Conservation (phyloP, 2,888 invertebrate genomes). For the Sepioteuthis lessoniana region DNA sequence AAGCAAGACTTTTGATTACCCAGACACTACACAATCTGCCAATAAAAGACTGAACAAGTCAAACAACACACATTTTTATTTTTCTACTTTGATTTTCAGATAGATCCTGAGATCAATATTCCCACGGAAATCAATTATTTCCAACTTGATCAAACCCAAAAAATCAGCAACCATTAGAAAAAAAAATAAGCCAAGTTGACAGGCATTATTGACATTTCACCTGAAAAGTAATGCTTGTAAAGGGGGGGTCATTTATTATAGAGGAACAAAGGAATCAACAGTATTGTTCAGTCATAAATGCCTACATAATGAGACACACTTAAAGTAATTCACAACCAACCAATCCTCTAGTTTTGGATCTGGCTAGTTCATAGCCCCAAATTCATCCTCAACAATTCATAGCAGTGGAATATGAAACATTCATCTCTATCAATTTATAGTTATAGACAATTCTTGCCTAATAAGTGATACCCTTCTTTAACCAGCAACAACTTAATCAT, state of each 20-base stretch:
- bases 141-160: neutral
- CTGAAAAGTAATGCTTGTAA: neutral
- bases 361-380: too few relatives aligned
- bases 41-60: neutral
- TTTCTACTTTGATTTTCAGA: neutral
- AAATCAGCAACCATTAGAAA: neutral
- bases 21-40: neutral
- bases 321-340: neutral
- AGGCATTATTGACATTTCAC: neutral
- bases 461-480: too few relatives aligned
- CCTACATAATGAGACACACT: neutral
- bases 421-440: too few relatives aligned
- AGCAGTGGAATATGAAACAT: too few relatives aligned
- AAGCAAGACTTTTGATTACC: neutral
- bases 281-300: neutral
- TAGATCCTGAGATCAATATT: neutral
- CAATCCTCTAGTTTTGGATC: neutral
- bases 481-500: too few relatives aligned
- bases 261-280: neutral
- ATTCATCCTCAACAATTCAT: too few relatives aligned
- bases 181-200: neutral
- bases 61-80: neutral
- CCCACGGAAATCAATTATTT: neutral
- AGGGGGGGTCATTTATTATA: neutral
- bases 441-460: too few relatives aligned